Evolutionary conservation across 2,797 vertebrate species (phyloP), one percentile per base, ranked within the genome.

Genomic region (Gymnoscopelus microlampas): DNA sequence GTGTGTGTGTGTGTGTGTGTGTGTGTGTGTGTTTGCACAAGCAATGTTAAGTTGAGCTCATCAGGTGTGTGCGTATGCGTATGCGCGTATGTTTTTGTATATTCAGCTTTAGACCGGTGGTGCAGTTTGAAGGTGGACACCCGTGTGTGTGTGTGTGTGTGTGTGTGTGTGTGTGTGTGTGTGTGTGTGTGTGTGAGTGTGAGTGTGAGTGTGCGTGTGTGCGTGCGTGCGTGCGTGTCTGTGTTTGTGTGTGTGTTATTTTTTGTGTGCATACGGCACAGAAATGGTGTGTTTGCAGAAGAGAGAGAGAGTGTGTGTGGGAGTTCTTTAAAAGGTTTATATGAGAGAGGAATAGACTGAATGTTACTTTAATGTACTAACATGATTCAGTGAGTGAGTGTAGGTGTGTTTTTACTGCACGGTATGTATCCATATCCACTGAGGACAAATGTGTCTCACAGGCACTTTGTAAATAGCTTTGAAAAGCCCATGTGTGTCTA

Each of bases 321-420:
- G 58, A 60, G 76, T 75, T 86, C 78, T 64, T 60, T 82, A 63
- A 80, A 75, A 74, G 76, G 61, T 81, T 39, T 60, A 79, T 78
- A 85, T 66, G 73, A 71, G 61, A 61, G 62, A 76, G 69, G 73
- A 61, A 49, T 58, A 53, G 39, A 79, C 32, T 5, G 77, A 70
- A 15, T 7, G 63, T 78, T 14, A 2, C 23, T 14, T 1, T 53
- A 47, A 35, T 51, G 61, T 63, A 35, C 8, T 62, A 35, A 67
- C 66, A 72, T 74, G 63, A 79, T 81, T 76, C 59, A 70, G 57
- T 10, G 56, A n/a, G 26, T 71, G 57, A 39, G 29, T n/a, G 54
- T 70, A 15, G 53, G 29, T 66, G 50, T 74, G 53, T 73, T 70
- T 69, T 13, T 49, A 32, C 48, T 49, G 48, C 29, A 4, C 29